These are phyloP conservation scores for Unio delphinus DNA, from an alignment of 2,888 invertebrate species.

Conservation along the genomic window DNA sequence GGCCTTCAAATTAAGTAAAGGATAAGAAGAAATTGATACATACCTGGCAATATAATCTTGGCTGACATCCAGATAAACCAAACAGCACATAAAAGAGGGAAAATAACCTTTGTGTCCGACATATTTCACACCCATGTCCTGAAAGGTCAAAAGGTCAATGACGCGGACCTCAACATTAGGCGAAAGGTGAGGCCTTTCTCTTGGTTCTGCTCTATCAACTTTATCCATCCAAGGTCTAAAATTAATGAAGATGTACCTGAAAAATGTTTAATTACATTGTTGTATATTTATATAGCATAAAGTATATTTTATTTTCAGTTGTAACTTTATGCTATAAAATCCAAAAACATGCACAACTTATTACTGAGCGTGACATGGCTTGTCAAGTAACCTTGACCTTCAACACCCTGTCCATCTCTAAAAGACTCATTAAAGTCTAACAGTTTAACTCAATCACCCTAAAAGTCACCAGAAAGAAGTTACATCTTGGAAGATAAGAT, in stretches of 20 bases:
- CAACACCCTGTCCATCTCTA: no score
- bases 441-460: no score
- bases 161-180: constrained; percentile 89
- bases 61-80: constrained; percentile 87
- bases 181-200: constrained; percentile 87
- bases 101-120: constrained; percentile 86
- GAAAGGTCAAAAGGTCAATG: constrained; percentile 83
- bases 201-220: constrained; percentile 82
- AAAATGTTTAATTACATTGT: constrained; percentile 9
- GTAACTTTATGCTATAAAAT: no score
- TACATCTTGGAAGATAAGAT: no score
- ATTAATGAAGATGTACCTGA: constrained; percentile 54
- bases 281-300: no score
- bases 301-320: no score
- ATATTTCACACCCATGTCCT: constrained; percentile 82
- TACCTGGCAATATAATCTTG: constrained; percentile 87
- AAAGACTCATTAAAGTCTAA: no score
- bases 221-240: constrained; percentile 82
- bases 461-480: no score
- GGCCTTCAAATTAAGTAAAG: no score
- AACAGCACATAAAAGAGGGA: constrained; percentile 87
- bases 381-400: no score
- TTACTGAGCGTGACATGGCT: no score
- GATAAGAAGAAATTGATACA: constrained; percentile 19
- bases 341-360: no score